Evolutionary conservation across 2,888 invertebrate genomes (phyloP).

Genomic region (Muschampia plurimacula): DNA sequence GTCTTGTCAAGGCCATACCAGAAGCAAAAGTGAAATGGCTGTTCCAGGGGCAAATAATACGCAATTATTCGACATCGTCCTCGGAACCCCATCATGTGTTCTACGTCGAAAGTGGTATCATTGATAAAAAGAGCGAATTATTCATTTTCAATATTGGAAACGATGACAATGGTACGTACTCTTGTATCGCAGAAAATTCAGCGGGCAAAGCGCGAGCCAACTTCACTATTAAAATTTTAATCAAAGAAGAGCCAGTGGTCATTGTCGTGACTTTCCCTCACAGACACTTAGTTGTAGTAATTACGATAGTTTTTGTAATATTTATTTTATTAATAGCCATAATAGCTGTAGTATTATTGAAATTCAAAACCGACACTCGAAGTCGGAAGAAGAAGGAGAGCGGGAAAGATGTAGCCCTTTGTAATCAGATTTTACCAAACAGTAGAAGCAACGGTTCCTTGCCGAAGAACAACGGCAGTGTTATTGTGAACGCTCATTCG

Average conservation of each 20-base stretch:
- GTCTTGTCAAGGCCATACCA: slow-evolving; percentile 92
- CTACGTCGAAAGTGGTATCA: slow-evolving; percentile 89
- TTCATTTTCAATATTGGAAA: slow-evolving; percentile 91
- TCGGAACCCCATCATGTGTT: slow-evolving; percentile 89
- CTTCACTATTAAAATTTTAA: slow-evolving; percentile 91
- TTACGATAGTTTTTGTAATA: slow-evolving; percentile 88
- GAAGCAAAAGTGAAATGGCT: slow-evolving; percentile 94
- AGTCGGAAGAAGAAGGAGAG: slow-evolving; percentile 85
- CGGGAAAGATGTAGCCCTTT: slow-evolving; percentile 87
- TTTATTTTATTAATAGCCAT: slow-evolving; percentile 88
- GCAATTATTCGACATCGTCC: slow-evolving; percentile 89
- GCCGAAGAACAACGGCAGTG: slow-evolving; percentile 84
- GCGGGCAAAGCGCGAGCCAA: slow-evolving; percentile 93
- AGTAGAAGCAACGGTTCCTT: slow-evolving; percentile 78
- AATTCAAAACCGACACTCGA: slow-evolving; percentile 80
- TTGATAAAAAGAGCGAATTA: slow-evolving; percentile 91
- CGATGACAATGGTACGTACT: slow-evolving; percentile 94
- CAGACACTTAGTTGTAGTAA: slow-evolving; percentile 89
- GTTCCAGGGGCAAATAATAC: slow-evolving; percentile 92
- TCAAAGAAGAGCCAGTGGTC: slow-evolving; percentile 90
- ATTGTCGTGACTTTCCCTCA: slow-evolving; percentile 89
- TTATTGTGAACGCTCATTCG: slow-evolving; percentile 84
- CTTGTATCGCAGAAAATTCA: slow-evolving; percentile 94
- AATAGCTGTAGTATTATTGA: slow-evolving; percentile 87
- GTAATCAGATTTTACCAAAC: slow-evolving; percentile 82